Base-by-base conservation (phyloP, 2,797 vertebrate species). In the Sebastes trivittatus region DNA sequence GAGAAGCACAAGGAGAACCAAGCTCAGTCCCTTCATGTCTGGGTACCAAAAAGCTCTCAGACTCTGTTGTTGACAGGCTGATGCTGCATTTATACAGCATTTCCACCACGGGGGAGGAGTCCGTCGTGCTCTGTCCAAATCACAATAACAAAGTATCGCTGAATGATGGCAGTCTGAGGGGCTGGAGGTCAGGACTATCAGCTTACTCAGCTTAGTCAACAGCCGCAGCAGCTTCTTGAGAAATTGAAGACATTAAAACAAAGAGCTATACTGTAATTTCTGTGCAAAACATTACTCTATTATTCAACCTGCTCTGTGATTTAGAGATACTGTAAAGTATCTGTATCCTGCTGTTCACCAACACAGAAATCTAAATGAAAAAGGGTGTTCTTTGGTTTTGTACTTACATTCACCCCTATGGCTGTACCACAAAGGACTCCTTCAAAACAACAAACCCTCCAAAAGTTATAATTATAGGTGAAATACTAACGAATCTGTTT, bases 81-180 rank as follows among this genome's bases (percentile, higher is more conserved):
- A 80, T 88, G 87, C 93, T 92, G 94, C 82, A 93, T 95, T 95
- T 96, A 96, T 96, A 94, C 87, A 89, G 91, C 81, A 77, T 88
- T 92, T 93, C 87, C 84, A 85, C 80, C 81, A 67, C 20, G 87
- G 89, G 94, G 94, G 94, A 87, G 95, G 94, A 93, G 95, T 93
- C 92, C 60, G 63, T 76, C 58, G 1, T 74, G 78, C 87, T 87
- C 88, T 92, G 91, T 87, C 72, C 81, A 85, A 20, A 93, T 90
- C 82, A 91, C 91, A 94, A 89, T 87, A 90, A 91, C 90, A 91
- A 80, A 90, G 81, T 82, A 77, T 87, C 38, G n/a, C 61, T 88
- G 83, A 87, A 82, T 87, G 83, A 88, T 77, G 84, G 73, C 81
- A 76, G 86, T 80, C 92, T 90, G 87, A 81, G 82, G 42, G 78